phyloP scores from a whole-genome alignment of 2,113 vertebrate genomes.

The Microtus oregoni region DNA sequence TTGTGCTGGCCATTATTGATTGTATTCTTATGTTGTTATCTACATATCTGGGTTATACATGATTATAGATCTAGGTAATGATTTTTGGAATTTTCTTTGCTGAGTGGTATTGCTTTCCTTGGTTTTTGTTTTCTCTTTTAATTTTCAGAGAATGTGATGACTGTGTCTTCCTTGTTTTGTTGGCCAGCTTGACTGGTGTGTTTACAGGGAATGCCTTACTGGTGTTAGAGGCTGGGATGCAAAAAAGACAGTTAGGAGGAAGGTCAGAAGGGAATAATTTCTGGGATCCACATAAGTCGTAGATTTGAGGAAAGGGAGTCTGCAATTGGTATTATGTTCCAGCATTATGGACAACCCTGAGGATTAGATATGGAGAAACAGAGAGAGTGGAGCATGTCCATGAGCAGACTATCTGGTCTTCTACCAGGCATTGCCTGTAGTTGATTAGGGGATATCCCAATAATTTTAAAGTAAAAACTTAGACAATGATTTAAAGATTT shows the following conservation, averaged over 20 bases:
- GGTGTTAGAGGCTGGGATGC: not conserved
- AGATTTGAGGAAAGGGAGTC: not conserved
- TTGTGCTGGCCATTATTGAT: not conserved
- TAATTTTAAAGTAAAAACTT: not conserved
- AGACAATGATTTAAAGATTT: not conserved
- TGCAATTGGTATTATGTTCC: not conserved
- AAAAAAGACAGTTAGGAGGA: not conserved
- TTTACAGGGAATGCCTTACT: no score
- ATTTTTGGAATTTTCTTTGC: not conserved
- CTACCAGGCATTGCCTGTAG: not conserved
- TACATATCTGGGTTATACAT: not conserved
- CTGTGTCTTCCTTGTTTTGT: not conserved
- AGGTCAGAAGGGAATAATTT: not conserved
- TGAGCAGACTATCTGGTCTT: not conserved
- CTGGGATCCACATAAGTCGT: not conserved
- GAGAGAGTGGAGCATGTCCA: not conserved
- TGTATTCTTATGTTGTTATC: not conserved
- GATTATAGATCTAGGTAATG: not conserved
- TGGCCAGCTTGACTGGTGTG: not conserved
- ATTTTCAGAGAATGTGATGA: not conserved
- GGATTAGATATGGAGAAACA: not conserved
- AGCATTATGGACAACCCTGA: not conserved
- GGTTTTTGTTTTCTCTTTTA: not conserved
- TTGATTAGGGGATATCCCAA: not conserved
- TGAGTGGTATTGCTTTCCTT: not conserved